phyloP scores from a whole-genome alignment of 2,888 invertebrate genomes.

The Torymus aiolomorphi region DNA sequence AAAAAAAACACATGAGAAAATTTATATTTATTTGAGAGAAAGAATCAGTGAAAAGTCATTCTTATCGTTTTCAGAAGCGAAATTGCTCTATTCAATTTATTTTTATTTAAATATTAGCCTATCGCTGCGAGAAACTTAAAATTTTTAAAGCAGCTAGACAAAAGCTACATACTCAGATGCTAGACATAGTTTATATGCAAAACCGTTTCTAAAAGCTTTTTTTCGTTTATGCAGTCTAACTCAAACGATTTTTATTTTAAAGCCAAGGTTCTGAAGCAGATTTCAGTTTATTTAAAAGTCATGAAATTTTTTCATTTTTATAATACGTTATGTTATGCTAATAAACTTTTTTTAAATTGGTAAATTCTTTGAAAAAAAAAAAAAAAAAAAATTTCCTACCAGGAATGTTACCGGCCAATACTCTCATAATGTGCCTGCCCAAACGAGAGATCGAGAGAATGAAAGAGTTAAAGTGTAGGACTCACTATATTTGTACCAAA shows the following conservation, averaged over 20 bases:
- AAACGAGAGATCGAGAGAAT: constrained; percentile 48
- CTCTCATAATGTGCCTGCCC: constrained; percentile 58
- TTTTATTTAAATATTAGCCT: constrained; percentile 46
- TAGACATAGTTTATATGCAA: constrained; percentile 36
- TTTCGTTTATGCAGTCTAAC: constrained; percentile 21
- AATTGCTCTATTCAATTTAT: constrained; percentile 38
- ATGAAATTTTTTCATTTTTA: constrained; percentile 12
- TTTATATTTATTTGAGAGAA: constrained; percentile 51
- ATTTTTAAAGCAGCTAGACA: constrained; percentile 45
- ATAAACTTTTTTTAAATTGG: constrained; percentile 19
- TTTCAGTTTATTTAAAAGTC: constrained; percentile 15
- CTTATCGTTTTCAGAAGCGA: constrained; percentile 38
- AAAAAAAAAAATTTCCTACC: constrained; percentile 24
- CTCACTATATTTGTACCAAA: constrained; percentile 54
- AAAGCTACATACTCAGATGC: constrained; percentile 27
- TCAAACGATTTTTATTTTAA: constrained; percentile 20
- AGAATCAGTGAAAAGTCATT: constrained; percentile 29
- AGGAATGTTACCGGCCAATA: constrained; percentile 50
- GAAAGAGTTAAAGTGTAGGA: constrained; percentile 49
- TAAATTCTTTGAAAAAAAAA: constrained; percentile 16
- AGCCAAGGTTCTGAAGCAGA: constrained; percentile 20
- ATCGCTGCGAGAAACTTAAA: constrained; percentile 39
- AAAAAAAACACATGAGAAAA: constrained; percentile 13
- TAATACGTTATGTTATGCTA: constrained; percentile 19
- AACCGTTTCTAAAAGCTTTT: constrained; percentile 30